phyloP scores from a whole-genome alignment of 1,140 invertebrate species.

The Chironomus striatipennis region DNA sequence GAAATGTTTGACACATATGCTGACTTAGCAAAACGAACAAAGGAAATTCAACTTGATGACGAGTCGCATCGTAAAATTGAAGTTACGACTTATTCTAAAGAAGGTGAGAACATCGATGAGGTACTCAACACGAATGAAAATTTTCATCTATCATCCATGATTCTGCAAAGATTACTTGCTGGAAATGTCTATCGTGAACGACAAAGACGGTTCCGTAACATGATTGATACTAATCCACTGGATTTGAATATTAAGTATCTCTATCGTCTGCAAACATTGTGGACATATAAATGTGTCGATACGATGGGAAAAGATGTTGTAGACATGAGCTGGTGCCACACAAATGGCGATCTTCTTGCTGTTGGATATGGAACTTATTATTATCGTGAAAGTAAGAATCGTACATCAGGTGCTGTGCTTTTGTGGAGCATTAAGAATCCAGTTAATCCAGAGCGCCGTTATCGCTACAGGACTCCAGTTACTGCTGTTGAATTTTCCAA shows the following conservation, averaged over 20 bases:
- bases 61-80: constrained; percentile 33
- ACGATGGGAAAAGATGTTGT: constrained; percentile 45
- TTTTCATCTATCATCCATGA: constrained; percentile 51
- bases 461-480: constrained; percentile 56
- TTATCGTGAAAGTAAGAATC: constrained; percentile 36
- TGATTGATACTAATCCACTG: constrained; percentile 48
- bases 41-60: constrained; percentile 40
- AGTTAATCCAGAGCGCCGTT: constrained; percentile 64
- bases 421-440: constrained; percentile 84
- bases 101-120: constrained; percentile 35
- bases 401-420: constrained; percentile 51
- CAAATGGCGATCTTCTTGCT: constrained; percentile 55
- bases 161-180: constrained; percentile 58
- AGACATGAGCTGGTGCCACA: constrained; percentile 52
- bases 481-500: constrained; percentile 65
- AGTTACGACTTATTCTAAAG: constrained; percentile 35
- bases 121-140: constrained; percentile 38
- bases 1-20: constrained; percentile 61
- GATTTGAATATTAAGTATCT: constrained; percentile 51
- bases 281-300: constrained; percentile 47
- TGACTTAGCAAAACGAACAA: constrained; percentile 36
- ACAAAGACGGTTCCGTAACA: constrained; percentile 57
- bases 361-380: constrained; percentile 59
- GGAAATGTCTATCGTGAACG: constrained; percentile 51
- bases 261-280: constrained; percentile 53